Percentiles rank a stretch among this genome's conserved stretches.
Evolutionary conservation across 2,797 vertebrate genomes (phyloP).

Genomic region (Xenopus petersii): DNA sequence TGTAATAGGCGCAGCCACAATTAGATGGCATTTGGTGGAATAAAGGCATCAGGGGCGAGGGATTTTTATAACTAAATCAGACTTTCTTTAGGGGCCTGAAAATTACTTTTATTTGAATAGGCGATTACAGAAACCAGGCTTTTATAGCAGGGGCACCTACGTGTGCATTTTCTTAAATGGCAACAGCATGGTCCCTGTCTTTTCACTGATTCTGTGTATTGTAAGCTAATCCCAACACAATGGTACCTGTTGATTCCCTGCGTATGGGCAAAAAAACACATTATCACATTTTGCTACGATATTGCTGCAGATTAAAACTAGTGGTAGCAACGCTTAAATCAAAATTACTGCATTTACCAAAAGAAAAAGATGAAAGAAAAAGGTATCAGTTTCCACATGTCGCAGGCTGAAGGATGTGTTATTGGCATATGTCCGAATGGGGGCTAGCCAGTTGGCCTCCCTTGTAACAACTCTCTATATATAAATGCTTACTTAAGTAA

Average conservation of each 20-base stretch:
- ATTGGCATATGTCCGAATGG: no score
- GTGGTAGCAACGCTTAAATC: no score
- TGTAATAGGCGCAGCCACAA: slow-evolving; percentile 83
- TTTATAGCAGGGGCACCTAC: slow-evolving; percentile 30
- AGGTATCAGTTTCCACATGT: no score
- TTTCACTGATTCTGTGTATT: slow-evolving; percentile 40
- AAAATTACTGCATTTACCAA: no score
- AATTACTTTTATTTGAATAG: slow-evolving; percentile 67
- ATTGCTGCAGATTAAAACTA: neutral
- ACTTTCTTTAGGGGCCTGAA: slow-evolving; percentile 75
- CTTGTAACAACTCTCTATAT: no score
- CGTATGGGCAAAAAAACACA: slow-evolving; percentile 12
- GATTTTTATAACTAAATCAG: slow-evolving; percentile 81
- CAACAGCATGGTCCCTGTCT: slow-evolving; percentile 42
- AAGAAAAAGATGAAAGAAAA: no score
- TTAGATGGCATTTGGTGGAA: slow-evolving; percentile 83
- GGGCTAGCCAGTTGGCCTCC: no score
- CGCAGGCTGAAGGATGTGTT: no score
- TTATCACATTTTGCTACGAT: neutral
- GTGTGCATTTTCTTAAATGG: slow-evolving; percentile 31
- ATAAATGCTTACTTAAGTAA: no score
- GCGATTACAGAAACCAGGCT: slow-evolving; percentile 40
- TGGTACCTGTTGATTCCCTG: slow-evolving; percentile 38
- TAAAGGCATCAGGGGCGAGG: slow-evolving; percentile 79
- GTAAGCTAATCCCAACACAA: slow-evolving; percentile 42